These are phyloP conservation scores for Plebejus anna DNA, from an alignment of 2,888 invertebrate genomes.

Conservation along the genomic window DNA sequence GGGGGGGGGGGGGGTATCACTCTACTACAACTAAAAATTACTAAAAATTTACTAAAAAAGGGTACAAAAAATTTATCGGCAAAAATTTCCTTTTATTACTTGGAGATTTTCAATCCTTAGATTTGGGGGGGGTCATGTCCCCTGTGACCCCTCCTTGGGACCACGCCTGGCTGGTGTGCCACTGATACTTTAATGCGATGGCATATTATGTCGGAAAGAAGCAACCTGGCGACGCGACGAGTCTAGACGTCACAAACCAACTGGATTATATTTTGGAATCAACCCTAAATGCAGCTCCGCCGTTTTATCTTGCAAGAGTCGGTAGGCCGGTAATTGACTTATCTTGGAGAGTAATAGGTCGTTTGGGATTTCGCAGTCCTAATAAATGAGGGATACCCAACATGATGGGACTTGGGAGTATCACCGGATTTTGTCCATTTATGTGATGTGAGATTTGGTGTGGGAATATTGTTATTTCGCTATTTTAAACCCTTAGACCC, in stretches of 20 bases:
- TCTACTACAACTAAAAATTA: no score
- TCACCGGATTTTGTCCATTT: background rate
- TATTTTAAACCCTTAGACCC: background rate
- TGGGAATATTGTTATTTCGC: background rate
- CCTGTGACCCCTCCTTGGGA: no score
- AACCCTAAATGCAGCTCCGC: constrained; percentile 52
- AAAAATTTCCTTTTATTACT: no score
- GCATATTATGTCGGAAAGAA: no score
- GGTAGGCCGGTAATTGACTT: constrained; percentile 23
- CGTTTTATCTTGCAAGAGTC: constrained; percentile 17
- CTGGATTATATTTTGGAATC: background rate
- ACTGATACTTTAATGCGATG: no score
- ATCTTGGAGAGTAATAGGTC: constrained; percentile 14
- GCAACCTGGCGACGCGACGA: background rate
- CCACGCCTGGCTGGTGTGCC: no score
- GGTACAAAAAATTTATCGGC: no score
- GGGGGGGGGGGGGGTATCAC: no score
- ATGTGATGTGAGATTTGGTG: background rate
- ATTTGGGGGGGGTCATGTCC: no score
- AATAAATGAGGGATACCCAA: background rate
- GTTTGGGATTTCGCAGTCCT: background rate
- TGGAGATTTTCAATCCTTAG: no score
- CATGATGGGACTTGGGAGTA: background rate
- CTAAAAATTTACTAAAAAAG: no score
- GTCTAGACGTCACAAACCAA: background rate